phyloP scores from a whole-genome alignment of 2,113 vertebrate species.

The Silurus meridionalis region DNA sequence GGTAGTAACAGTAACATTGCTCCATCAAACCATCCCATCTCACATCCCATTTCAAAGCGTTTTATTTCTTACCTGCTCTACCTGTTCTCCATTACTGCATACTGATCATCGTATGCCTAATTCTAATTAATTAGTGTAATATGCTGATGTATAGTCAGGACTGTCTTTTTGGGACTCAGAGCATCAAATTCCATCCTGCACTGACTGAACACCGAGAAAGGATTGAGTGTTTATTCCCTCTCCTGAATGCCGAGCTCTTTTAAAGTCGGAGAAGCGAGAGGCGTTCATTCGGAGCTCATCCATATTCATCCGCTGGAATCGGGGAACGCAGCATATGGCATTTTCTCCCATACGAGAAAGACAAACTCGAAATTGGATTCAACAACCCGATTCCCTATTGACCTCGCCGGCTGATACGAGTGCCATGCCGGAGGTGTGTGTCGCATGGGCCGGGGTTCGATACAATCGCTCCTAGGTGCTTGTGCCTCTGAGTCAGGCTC shows the following conservation, averaged over 20 bases:
- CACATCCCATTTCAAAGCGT: not conserved
- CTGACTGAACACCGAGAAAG: conserved; percentile 18
- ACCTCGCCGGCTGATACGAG: conserved; percentile 72
- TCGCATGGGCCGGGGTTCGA: not conserved
- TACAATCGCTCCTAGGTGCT: conserved; percentile 6
- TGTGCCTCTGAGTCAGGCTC: not conserved
- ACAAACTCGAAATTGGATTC: conserved; percentile 78
- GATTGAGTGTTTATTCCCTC: conserved; percentile 41
- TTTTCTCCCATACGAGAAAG: conserved; percentile 63
- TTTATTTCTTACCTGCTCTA: not conserved
- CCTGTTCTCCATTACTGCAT: not conserved
- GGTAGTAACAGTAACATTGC: not conserved
- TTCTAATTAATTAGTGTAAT: not conserved
- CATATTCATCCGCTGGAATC: conserved; percentile 76
- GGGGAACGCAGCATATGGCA: conserved; percentile 75
- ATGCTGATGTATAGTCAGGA: not conserved
- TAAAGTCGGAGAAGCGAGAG: conserved; percentile 45
- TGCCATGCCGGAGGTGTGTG: conserved; percentile 63
- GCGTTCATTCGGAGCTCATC: conserved; percentile 65
- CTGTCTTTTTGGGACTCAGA: conserved; percentile 5
- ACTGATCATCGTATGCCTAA: not conserved
- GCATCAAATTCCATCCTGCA: not conserved
- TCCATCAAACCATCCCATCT: not conserved
- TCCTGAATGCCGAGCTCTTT: conserved; percentile 19
- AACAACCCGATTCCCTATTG: conserved; percentile 75